A percentile compares a stretch with the other conserved stretches of the same genome.
phyloP scores from a whole-genome alignment of 2,888 invertebrate genomes.

The Mamestra brassicae region DNA sequence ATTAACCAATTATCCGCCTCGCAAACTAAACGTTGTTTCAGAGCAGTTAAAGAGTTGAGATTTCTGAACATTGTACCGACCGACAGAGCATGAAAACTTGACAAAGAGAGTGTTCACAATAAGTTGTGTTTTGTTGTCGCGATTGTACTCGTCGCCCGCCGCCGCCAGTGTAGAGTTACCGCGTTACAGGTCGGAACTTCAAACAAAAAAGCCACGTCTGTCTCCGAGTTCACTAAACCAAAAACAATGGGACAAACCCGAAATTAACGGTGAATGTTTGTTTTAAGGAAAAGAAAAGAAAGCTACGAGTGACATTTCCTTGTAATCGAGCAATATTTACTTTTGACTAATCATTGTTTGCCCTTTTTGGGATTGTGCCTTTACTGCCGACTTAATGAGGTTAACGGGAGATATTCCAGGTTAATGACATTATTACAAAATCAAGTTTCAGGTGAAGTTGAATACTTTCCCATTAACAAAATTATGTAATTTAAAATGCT shows the following conservation, averaged over 20 bases:
- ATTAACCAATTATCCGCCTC: constrained; percentile 28
- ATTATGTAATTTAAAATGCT: constrained; percentile 31
- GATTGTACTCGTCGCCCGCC: constrained; percentile 63
- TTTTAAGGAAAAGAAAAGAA: constrained; percentile 56
- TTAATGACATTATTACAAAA: constrained; percentile 17
- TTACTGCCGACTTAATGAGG: constrained; percentile 19
- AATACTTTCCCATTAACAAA: constrained; percentile 21
- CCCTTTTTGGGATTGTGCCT: constrained; percentile 24
- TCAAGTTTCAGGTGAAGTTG: neutral
- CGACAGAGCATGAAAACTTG: constrained; percentile 80
- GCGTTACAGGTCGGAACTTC: constrained; percentile 72
- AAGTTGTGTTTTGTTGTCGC: constrained; percentile 72
- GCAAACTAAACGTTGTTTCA: constrained; percentile 28
- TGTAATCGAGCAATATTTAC: constrained; percentile 43
- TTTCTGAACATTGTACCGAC: constrained; percentile 64
- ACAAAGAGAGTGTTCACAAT: constrained; percentile 74
- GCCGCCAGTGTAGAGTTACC: constrained; percentile 74
- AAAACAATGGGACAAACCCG: constrained; percentile 76
- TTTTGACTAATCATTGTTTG: constrained; percentile 44
- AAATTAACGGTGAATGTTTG: constrained; percentile 71
- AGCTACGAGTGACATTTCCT: constrained; percentile 26
- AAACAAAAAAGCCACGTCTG: constrained; percentile 71
- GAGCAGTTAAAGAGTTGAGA: constrained; percentile 51
- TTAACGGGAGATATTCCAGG: constrained; percentile 26
- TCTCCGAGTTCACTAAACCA: constrained; percentile 78